Evolutionary conservation across 2,113 vertebrate species (phyloP).

Genomic region (Seriola rivoliana): DNA sequence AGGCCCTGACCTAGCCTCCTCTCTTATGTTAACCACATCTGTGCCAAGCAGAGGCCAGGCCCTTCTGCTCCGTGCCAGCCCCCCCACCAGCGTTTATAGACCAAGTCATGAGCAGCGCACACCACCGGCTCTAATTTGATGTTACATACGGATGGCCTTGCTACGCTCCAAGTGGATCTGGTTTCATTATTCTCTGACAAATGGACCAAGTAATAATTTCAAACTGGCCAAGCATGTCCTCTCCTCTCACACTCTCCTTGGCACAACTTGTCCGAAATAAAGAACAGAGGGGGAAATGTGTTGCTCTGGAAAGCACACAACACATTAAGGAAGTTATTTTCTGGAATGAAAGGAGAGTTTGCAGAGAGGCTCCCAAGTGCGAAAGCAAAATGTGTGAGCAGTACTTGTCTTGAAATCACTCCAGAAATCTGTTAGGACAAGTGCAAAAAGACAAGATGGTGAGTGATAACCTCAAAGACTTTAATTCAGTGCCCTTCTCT

Average conservation of each 20-base stretch:
- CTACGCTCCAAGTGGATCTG: constrained; percentile 44
- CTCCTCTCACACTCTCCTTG: constrained; percentile 32
- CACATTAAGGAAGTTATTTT: constrained; percentile 32
- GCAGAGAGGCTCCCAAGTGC: background rate
- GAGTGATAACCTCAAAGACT: constrained; percentile 19
- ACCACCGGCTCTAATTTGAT: constrained; percentile 30
- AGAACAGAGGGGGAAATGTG: constrained; percentile 32
- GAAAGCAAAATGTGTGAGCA: constrained; percentile 32
- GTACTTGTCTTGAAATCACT: constrained; percentile 15
- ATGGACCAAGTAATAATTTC: constrained; percentile 57
- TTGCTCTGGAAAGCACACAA: constrained; percentile 6
- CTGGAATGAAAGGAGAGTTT: constrained; percentile 29
- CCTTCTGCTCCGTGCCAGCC: constrained; percentile 20
- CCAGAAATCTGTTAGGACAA: constrained; percentile 28
- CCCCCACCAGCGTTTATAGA: constrained; percentile 21
- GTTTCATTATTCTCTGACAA: constrained; percentile 60
- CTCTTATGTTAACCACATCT: constrained; percentile 45
- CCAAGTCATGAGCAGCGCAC: constrained; percentile 8
- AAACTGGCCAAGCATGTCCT: constrained; percentile 28
- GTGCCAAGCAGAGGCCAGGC: constrained; percentile 31
- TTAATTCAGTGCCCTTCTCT: constrained; percentile 18
- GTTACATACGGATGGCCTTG: constrained; percentile 28
- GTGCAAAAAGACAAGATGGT: constrained; percentile 19
- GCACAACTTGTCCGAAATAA: constrained; percentile 28
- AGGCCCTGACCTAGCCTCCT: constrained; percentile 17